A percentile compares a stretch with the other conserved stretches of the same genome.
Conservation (phyloP, 2,797 vertebrate genomes). For the Passerculus sandwichensis region DNA sequence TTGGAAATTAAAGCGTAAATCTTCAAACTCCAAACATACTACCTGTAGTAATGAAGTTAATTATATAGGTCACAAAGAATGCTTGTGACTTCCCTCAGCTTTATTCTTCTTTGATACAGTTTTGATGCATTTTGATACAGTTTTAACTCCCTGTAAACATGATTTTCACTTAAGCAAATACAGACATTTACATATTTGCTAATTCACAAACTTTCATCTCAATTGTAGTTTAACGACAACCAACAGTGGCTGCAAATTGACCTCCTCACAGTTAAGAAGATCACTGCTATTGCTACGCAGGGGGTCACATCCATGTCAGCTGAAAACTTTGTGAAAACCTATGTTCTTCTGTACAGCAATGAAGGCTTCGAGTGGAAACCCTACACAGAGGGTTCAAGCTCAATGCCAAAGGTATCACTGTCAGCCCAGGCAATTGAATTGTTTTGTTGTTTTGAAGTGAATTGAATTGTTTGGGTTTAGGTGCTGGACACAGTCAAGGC, state of each 20-base stretch:
- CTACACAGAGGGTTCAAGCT: slow-evolving; percentile 79
- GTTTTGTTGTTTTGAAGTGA: neutral
- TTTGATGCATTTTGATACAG: neutral
- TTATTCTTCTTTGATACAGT: neutral
- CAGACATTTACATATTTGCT: neutral
- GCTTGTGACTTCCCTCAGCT: neutral
- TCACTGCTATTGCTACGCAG: slow-evolving; percentile 91
- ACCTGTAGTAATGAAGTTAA: neutral
- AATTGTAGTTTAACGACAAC: slow-evolving; percentile 81
- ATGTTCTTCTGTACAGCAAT: slow-evolving; percentile 83
- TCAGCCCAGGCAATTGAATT: neutral
- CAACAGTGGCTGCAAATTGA: slow-evolving; percentile 94
- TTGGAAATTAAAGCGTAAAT: neutral
- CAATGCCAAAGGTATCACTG: slow-evolving; percentile 81
- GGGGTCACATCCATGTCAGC: slow-evolving; percentile 83
- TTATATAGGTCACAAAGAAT: neutral
- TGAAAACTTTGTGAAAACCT: slow-evolving; percentile 87
- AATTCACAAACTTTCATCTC: neutral
- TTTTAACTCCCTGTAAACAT: neutral
- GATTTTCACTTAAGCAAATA: neutral
- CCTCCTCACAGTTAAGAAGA: slow-evolving; percentile 86
- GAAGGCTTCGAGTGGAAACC: slow-evolving; percentile 83
- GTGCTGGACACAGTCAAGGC: neutral
- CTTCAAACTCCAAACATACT: neutral
- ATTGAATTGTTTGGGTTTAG: neutral